These are phyloP conservation scores for Myzus persicae DNA, from an alignment of 1,140 invertebrate species.

Conservation along the genomic window DNA sequence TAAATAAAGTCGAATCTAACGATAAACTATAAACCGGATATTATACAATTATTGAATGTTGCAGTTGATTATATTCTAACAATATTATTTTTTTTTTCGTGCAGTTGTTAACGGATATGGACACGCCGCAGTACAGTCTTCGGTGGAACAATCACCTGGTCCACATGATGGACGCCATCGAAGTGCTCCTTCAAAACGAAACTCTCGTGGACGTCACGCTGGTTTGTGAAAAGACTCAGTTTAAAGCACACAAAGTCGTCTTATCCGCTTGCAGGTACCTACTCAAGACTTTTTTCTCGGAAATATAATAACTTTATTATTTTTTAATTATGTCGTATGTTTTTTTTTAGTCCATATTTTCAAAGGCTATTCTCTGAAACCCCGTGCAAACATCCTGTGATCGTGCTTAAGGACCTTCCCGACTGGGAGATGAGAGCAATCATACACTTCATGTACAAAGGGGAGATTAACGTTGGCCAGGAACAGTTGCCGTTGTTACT, in stretches of 20 bases:
- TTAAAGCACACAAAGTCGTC: constrained; percentile 88
- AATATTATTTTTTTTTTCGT: background rate
- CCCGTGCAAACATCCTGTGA: constrained; percentile 92
- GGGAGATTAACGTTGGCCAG: constrained; percentile 85
- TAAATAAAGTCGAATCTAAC: background rate
- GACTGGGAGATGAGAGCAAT: constrained; percentile 87
- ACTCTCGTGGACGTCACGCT: constrained; percentile 87
- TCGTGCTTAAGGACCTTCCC: constrained; percentile 87
- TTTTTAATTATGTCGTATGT: background rate
- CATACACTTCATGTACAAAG: constrained; percentile 91
- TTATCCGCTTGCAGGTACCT: constrained; percentile 81
- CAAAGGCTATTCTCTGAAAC: constrained; percentile 87
- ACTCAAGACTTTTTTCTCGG: background rate
- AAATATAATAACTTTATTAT: background rate
- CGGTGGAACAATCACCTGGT: constrained; percentile 92
- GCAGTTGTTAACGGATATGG: constrained; percentile 64
- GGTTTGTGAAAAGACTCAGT: constrained; percentile 82
- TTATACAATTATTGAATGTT: background rate
- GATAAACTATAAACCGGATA: background rate
- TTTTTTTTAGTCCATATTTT: constrained; percentile 80
- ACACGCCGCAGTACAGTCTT: constrained; percentile 84
- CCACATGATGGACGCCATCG: constrained; percentile 85
- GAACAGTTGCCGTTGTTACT: constrained; percentile 83
- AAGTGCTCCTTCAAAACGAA: constrained; percentile 82
- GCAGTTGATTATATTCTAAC: background rate